phyloP scores from a whole-genome alignment of 2,888 invertebrate genomes.

The Aelia acuminata region DNA sequence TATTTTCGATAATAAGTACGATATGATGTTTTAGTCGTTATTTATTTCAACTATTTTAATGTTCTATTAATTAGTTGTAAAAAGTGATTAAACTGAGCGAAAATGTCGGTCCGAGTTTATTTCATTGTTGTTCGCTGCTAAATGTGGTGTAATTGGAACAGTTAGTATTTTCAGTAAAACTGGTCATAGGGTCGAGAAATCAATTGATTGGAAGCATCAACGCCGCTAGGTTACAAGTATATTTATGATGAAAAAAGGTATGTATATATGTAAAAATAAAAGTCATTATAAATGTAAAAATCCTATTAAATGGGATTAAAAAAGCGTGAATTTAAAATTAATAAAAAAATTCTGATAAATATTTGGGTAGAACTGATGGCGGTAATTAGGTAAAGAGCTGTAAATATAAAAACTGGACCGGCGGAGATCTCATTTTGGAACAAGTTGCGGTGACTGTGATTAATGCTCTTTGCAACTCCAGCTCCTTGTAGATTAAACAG shows the following conservation, averaged over 20 bases:
- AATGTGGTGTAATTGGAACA: background rate
- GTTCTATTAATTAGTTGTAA: background rate
- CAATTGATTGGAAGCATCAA: background rate
- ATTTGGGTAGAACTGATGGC: background rate
- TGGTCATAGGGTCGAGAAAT: background rate
- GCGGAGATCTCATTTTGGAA: constrained; percentile 27
- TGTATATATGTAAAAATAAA: background rate
- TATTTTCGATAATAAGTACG: constrained; percentile 1
- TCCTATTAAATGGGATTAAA: background rate
- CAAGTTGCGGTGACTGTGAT: constrained; percentile 1
- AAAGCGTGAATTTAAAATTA: background rate
- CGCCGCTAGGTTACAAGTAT: background rate
- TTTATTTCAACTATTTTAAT: background rate
- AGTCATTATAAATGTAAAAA: background rate
- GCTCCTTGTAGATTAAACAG: constrained; percentile 33
- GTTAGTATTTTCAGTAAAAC: background rate
- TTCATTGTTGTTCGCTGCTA: background rate
- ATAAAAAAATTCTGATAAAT: background rate
- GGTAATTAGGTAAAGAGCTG: background rate
- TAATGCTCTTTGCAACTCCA: background rate
- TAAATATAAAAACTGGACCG: background rate
- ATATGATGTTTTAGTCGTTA: background rate
- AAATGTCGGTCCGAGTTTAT: background rate
- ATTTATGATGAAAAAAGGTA: background rate
- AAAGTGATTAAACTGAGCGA: background rate